These are phyloP conservation scores for Tupaia chinensis DNA, from an alignment of 2,113 vertebrate species.

Conservation along the genomic window DNA sequence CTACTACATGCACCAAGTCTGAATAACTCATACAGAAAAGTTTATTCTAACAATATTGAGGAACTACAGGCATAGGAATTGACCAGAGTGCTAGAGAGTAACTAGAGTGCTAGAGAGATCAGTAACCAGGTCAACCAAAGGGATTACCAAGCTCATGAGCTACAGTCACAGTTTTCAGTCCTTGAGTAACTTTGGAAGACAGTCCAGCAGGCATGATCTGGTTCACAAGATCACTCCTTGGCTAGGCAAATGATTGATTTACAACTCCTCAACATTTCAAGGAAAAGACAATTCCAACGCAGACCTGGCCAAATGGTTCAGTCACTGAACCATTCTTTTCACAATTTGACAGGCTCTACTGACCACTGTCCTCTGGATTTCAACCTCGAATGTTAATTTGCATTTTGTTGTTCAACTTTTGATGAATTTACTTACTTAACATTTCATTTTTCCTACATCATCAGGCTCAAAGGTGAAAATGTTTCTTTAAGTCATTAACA, in stretches of 20 bases:
- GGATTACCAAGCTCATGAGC: background rate
- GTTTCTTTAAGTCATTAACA: background rate
- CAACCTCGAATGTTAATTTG: background rate
- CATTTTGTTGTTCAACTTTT: background rate
- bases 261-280: background rate
- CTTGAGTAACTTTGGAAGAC: background rate
- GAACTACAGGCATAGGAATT: background rate
- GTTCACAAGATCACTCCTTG: background rate
- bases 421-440: background rate
- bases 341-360: background rate
- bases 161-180: background rate
- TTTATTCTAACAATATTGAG: background rate
- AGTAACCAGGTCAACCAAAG: background rate
- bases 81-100: background rate
- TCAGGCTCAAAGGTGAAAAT: conserved; percentile 27
- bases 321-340: background rate
- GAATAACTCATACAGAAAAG: background rate
- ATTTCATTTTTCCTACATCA: background rate
- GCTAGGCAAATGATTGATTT: background rate
- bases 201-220: background rate
- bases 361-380: background rate
- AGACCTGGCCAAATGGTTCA: background rate
- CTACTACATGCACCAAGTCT: background rate
- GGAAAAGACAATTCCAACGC: background rate
- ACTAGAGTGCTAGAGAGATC: background rate